Evolutionary conservation across 1,140 invertebrate genomes (phyloP), one percentile per base, ranked within the genome.

Genomic region (Drosophila tani): DNA sequence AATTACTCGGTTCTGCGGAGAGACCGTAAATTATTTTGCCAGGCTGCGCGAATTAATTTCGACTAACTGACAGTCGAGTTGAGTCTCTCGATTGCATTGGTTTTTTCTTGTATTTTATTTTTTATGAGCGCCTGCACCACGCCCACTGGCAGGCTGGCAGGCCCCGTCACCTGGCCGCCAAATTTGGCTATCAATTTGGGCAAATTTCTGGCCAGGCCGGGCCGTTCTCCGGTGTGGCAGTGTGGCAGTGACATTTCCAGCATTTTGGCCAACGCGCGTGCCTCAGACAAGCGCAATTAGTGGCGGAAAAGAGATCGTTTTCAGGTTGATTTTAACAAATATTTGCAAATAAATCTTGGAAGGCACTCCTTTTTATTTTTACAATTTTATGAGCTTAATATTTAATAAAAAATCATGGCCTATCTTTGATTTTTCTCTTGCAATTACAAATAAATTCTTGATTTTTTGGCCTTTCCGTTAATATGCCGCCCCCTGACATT

Each of bases 31-130:
- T 87, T 83, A 87, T 83, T 80, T 83, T 71, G 76, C 68, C 82
- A 41, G 84, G 75, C 68, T 74, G 81, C 75, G 84, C 65, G 87
- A 87, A 87, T 87, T 87, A 87, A 88, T 88, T 87, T 74, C 81
- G 83, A 74, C 70, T 76, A 77, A 84, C 81, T 76, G 81, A 60
- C 83, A 71, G 67, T 40, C 60, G 38, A 49, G 43, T 49, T 56
- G 50, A 57, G 41, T 17, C 50, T 64, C 51, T 27, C 82, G 67
- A 66, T 57, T 65, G 63, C 27, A 29, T 29, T 5, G 27, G 27
- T 29, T 29, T 29, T 24, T 29, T 5, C 69, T 51, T 78, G 62
- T 64, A 40, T 80, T 80, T 45, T 65, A 66, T 67, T 62, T 74
- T 82, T 85, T 81, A 78, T 85, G 78, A 81, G 66, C 62, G 35